These are phyloP conservation scores for Leucosticte australis DNA, from an alignment of 2,113 vertebrate genomes.

Conservation along the genomic window DNA sequence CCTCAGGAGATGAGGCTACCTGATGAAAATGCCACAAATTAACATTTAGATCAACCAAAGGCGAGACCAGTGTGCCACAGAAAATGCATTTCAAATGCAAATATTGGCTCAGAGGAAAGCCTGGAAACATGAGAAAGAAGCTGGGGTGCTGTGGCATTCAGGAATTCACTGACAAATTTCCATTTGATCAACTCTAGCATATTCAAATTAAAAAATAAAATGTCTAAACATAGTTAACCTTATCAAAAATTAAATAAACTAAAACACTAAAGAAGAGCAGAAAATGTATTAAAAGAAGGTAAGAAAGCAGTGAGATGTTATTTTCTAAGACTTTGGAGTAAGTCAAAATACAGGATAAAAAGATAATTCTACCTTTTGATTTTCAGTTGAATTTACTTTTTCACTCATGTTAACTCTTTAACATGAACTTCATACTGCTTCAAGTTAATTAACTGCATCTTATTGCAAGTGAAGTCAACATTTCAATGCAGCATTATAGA, in stretches of 20 bases:
- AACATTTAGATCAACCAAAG: neutral
- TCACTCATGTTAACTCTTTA: neutral
- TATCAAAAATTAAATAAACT: neutral
- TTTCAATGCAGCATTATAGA: neutral
- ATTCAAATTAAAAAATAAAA: neutral
- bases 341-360: neutral
- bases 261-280: neutral
- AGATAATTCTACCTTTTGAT: neutral
- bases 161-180: neutral
- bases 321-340: neutral
- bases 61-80: neutral
- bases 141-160: neutral
- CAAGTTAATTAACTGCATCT: slow-evolving; percentile 28
- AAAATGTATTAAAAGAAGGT: neutral
- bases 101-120: neutral
- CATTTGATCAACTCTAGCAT: neutral
- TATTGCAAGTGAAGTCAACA: neutral
- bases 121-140: neutral
- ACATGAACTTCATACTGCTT: neutral
- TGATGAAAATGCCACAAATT: neutral
- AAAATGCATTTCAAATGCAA: neutral
- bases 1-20: neutral
- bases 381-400: slow-evolving; percentile 7
- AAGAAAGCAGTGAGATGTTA: neutral
- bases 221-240: neutral